phyloP scores from a whole-genome alignment of 2,113 vertebrate genomes.

The Chiloscyllium plagiosum region DNA sequence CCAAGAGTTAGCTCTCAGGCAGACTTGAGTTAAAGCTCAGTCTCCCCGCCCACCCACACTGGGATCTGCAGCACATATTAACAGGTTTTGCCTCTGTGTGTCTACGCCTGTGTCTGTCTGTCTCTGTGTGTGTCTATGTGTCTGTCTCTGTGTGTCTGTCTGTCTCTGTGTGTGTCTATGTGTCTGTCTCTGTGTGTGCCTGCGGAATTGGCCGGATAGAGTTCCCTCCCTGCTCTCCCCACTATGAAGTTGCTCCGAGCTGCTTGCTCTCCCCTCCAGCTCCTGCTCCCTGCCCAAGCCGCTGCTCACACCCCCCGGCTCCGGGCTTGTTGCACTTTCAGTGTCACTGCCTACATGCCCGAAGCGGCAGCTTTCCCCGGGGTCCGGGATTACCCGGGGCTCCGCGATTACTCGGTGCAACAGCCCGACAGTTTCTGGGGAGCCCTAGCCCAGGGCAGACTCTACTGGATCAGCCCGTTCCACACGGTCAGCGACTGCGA shows the following conservation, averaged over 20 bases:
- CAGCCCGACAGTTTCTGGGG: conserved; percentile 60
- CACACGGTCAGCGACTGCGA: conserved; percentile 57
- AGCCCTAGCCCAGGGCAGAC: conserved; percentile 51
- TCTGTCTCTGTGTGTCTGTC: too few relatives aligned
- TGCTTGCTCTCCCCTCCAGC: not conserved
- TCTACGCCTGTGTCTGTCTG: too few relatives aligned
- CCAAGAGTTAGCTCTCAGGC: too few relatives aligned
- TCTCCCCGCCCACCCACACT: too few relatives aligned
- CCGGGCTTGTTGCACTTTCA: conserved; percentile 39
- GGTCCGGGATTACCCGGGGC: conserved; percentile 46
- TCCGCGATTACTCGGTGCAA: conserved; percentile 59
- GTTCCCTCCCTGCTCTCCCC: not conserved
- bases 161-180: too few relatives aligned
- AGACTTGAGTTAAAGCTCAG: too few relatives aligned
- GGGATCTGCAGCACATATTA: too few relatives aligned
- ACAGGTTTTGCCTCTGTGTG: too few relatives aligned
- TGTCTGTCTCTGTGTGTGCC: too few relatives aligned
- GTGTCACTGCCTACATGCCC: conserved; percentile 58
- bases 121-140: too few relatives aligned
- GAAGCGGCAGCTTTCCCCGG: conserved; percentile 54
- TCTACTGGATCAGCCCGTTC: conserved; percentile 63
- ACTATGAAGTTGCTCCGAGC: not conserved
- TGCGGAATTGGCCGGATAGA: too few relatives aligned
- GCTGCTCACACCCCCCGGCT: not conserved
- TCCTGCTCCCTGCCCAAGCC: too few relatives aligned